Base-by-base conservation (phyloP, 2,888 invertebrate genomes). In the Torymus tubicola region DNA sequence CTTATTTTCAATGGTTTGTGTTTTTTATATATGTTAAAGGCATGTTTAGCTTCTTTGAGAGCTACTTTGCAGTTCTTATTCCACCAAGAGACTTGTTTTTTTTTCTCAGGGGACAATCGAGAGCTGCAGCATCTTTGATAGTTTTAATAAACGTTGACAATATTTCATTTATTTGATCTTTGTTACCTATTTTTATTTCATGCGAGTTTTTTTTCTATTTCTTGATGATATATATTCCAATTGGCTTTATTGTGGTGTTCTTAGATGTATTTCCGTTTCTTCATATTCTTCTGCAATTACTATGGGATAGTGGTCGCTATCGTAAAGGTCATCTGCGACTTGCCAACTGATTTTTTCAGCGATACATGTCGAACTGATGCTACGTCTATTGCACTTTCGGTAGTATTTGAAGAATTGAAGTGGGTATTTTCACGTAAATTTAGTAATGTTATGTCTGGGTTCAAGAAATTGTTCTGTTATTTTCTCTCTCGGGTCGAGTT, bases 41-140 rank as follows among this genome's bases (percentile, higher is more conserved):
- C 81, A 21, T 81, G 78, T 53, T 81, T 82, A 13, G 50, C 5
- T 10, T 80, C 64, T 53, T 67, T 81, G 12, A 71, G 3, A 0
- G 80, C 76, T 42, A 72, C 50, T 13, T 78, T 60, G 18, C 82
- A 81, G 8, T 82, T 50, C 1, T 80, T 10, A 31, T 84, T 84
- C 84, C 84, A 84, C 85, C 84, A 85, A 24, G 81, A 82, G 1
- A 83, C 78, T 72, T 73, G 78, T 21, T 31, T 31, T 50, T 2
- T 65, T 2, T 42, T 0, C 14, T 42, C 2, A 10, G 42, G 3
- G 31, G 3, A 10, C 0, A 5, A n/a, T 52, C 1, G 0, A 65
- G n/a, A 52, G 42, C n/a, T 50, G 11, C 18, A 65, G n/a, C 16
- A 5, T 42, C 21, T n/a, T 14, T 11, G 2, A 52, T 50, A n/a